phyloP scores from a whole-genome alignment of 1,140 invertebrate species.

The Archegozetes longisetosus region DNA sequence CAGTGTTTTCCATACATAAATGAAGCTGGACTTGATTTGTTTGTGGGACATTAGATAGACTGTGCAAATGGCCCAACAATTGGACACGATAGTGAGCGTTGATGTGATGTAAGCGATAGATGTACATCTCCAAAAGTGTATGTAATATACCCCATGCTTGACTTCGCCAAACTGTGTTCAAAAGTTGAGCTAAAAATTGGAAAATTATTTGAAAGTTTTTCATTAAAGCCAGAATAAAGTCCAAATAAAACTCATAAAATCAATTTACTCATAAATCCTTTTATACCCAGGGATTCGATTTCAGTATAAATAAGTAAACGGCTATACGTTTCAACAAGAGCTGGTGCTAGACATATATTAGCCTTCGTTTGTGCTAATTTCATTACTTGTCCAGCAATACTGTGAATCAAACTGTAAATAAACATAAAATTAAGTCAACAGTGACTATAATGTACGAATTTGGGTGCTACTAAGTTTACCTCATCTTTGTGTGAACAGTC shows the following conservation, averaged over 20 bases:
- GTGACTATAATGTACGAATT: background rate
- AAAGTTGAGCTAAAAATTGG: conserved; percentile 17
- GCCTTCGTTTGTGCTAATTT: conserved; percentile 71
- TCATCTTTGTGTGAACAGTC: conserved; percentile 94
- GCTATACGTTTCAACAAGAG: conserved; percentile 86
- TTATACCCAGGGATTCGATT: conserved; percentile 90
- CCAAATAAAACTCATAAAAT: background rate
- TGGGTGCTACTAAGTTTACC: conserved; percentile 21
- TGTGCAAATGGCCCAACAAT: conserved; percentile 68
- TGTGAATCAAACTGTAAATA: conserved; percentile 59
- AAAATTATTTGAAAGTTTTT: no score
- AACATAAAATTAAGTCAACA: conserved; percentile 8
- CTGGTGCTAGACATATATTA: conserved; percentile 63
- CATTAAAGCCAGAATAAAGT: no score
- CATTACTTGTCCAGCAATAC: conserved; percentile 72
- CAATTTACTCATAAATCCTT: conserved; percentile 78
- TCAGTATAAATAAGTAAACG: conserved; percentile 84
- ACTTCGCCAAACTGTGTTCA: conserved; percentile 45
- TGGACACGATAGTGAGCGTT: conserved; percentile 87
- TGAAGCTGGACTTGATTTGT: conserved; percentile 89
- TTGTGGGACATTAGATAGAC: conserved; percentile 68
- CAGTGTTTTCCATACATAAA: conserved; percentile 84
- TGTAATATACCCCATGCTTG: conserved; percentile 88
- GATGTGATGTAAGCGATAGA: conserved; percentile 85
- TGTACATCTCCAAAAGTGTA: conserved; percentile 89